phyloP scores from a whole-genome alignment of 2,888 invertebrate species.

The Eudasyphora cyanicolor region DNA sequence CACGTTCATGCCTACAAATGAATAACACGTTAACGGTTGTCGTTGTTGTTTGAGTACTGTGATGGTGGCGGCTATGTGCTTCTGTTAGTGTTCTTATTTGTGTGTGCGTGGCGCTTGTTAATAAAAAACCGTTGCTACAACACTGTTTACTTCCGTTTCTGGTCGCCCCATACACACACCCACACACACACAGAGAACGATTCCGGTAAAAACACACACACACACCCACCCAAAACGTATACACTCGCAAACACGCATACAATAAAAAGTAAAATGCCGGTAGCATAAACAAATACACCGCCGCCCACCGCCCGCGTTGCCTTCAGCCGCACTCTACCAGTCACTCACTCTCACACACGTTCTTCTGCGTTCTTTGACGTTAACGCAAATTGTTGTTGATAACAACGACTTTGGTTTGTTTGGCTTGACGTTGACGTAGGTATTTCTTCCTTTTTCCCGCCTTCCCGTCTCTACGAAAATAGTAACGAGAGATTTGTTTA shows the following conservation, averaged over 20 bases:
- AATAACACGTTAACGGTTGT: constrained; percentile 25
- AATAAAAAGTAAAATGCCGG: constrained; percentile 49
- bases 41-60: constrained; percentile 9
- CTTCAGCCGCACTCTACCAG: not conserved
- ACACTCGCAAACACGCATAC: constrained; percentile 40
- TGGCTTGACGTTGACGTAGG: not conserved
- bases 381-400: constrained; percentile 10
- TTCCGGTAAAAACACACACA: not conserved
- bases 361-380: constrained; percentile 9
- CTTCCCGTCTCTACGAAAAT: not conserved
- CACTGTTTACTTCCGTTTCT: constrained; percentile 63
- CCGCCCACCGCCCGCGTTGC: not conserved
- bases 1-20: not conserved
- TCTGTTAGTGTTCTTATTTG: not conserved
- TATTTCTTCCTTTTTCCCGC: constrained; percentile 49
- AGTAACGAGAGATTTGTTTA: not conserved
- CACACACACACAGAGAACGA: not conserved
- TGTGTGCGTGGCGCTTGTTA: constrained; percentile 24
- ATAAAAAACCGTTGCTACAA: constrained; percentile 34
- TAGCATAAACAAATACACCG: constrained; percentile 50
- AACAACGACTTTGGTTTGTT: not conserved
- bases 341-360: not conserved
- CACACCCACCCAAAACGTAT: no score
- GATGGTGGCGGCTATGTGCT: no score
- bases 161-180: constrained; percentile 45